Evolutionary conservation across 1,140 invertebrate genomes (phyloP), one percentile per base, ranked within the genome.

Genomic region (Bombus confusus): DNA sequence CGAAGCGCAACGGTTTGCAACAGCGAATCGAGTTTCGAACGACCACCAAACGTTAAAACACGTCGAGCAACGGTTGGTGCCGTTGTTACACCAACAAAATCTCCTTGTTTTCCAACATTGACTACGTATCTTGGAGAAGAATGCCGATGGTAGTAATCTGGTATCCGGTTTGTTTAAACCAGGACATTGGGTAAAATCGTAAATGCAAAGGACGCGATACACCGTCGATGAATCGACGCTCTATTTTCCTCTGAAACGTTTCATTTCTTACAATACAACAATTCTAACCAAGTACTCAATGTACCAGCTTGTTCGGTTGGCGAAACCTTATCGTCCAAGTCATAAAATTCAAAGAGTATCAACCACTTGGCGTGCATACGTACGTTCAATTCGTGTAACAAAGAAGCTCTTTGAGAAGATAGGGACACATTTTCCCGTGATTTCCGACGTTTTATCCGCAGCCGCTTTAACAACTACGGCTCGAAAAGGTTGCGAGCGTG

Each of bases 401-500:
- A 74, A 74, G 73, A 34, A 34, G 18, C n/a, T 13, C 43, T 52
- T 47, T 52, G 43, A 74, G 15, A 41, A 43, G 18, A 43, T 4
- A 9, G 69, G 39, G 13, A 25, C 8, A 3, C n/a, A 25, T 57
- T n/a, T 15, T 31, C 3, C 28, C 25, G 12, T 12, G 43, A 71
- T 71, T 34, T n/a, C 41, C 43, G 43, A 69, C 43, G 43, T 39
- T 72, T 39, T 6, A 71, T 3, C 12, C 1, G n/a, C 15, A 22
- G 22, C 25, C 28, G 25, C 8, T 31, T 31, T 75, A 34, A 47
- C 43, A 74, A 66, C 4, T 22, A 22, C 10, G 34, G 18, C 22
- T 18, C 13, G 39, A 62, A 64, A 37, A 72, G 47, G 80, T 75
- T 75, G 3, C 39, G 18, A 34, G 34, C 80, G 68, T 74, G 80